Base-by-base conservation (phyloP, 37 sponge, comb jelly and placozoan genomes). In the Oopsacas minuta region DNA sequence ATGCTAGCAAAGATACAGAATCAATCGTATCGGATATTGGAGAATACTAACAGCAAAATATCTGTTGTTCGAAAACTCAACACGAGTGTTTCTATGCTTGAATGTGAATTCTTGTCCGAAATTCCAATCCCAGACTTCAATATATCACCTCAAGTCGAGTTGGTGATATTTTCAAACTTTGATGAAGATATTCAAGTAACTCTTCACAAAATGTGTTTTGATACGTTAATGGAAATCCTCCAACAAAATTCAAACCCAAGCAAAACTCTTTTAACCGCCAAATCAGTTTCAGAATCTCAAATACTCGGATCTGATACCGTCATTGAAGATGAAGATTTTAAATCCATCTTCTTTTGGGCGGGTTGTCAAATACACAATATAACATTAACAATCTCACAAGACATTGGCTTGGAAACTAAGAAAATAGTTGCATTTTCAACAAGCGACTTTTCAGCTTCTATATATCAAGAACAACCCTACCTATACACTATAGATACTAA, bases 391-490 rank as follows among this genome's bases (percentile, higher is more conserved):
- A 61, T 61, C 20, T 61, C 75, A n/a, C 75, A 61, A 34, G 75
- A 61, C 30, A 61, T 61, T n/a, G 75, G 75, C 1, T 61, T 61
- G 22, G 75, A 61, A n/a, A 61, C 75, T 7, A 61, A 61, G 30
- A n/a, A 61, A 25, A 61, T 61, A 32, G 75, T 61, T 61, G 75
- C 75, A n/a, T 61, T 61, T 61, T 61, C 75, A 5, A 61, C 75
- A 34, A 61, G 75, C 30, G 28, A 61, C 75, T 61, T 61, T 61
- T 61, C 75, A 20, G 75, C 75, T 20, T 61, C 75, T 32, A 34
- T n/a, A 7, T 61, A 3, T 3, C 75, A n/a, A 61, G 75, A 61
- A 61, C 32, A 61, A n/a, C 75, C 75, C 5, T 61, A 61, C 30
- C 7, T 61, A 12, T n/a, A 32, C 7, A n/a, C 30, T 61, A n/a